Evolutionary conservation across 2,888 invertebrate genomes (phyloP).

Genomic region (Lacanobia wlatinum): DNA sequence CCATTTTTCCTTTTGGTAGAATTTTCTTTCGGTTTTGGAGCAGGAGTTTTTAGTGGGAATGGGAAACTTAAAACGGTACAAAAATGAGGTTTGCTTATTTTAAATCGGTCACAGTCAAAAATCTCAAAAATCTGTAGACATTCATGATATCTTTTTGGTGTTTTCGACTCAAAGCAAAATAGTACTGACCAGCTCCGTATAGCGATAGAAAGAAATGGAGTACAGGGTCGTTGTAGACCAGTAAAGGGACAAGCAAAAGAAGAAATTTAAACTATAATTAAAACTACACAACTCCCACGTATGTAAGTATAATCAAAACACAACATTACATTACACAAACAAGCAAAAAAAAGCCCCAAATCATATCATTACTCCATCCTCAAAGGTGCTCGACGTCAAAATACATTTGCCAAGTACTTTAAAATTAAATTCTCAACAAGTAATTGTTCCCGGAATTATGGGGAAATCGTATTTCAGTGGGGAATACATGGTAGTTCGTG

Average conservation of each 20-base stretch:
- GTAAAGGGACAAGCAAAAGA: not conserved
- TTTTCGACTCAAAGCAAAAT: not conserved
- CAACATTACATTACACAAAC: conserved; percentile 5
- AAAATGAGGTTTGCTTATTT: not conserved
- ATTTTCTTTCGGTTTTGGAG: not conserved
- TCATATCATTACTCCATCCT: conserved; percentile 54
- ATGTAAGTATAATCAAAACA: not conserved
- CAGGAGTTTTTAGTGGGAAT: not conserved
- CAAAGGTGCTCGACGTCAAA: conserved; percentile 62
- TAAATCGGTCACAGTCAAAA: not conserved
- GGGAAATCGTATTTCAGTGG: conserved; percentile 71
- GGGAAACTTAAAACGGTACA: too few relatives aligned
- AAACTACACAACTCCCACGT: not conserved
- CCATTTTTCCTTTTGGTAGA: conserved; percentile 33
- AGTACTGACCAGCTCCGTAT: not conserved
- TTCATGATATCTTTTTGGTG: not conserved
- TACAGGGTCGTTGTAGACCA: not conserved
- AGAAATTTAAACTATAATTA: not conserved
- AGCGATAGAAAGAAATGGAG: too few relatives aligned
- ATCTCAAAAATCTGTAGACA: not conserved
- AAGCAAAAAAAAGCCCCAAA: conserved; percentile 40
- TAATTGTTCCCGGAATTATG: conserved; percentile 79
- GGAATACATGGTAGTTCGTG: conserved; percentile 54
- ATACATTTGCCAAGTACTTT: conserved; percentile 72
- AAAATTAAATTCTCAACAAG: conserved; percentile 77